phyloP scores from a whole-genome alignment of 2,797 vertebrate species.

The Acropternis orthonyx region DNA sequence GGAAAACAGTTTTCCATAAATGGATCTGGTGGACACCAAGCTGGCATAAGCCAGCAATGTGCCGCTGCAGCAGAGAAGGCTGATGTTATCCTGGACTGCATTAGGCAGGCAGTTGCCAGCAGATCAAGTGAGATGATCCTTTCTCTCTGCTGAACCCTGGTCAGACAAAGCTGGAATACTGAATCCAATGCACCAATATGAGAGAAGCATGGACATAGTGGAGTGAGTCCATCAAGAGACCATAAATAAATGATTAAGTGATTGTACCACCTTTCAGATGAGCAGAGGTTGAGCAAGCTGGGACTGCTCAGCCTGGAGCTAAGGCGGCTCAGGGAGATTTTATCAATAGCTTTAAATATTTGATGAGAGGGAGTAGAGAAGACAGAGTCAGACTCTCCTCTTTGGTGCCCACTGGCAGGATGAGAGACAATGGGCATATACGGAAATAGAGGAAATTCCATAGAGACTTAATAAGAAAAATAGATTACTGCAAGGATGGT shows the following conservation, averaged over 20 bases:
- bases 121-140: neutral
- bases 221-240: rapidly evolving
- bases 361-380: neutral
- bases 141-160: neutral
- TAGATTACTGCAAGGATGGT: neutral
- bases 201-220: neutral
- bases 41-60: neutral
- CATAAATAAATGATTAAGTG: neutral
- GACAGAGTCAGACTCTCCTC: neutral
- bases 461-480: neutral
- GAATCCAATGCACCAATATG: neutral
- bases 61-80: neutral
- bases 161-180: neutral
- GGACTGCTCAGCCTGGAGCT: neutral
- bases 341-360: neutral
- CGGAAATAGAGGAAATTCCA: neutral
- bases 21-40: neutral
- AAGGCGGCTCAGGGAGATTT: neutral
- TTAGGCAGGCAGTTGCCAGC: neutral
- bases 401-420: neutral
- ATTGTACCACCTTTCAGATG: neutral
- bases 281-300: neutral
- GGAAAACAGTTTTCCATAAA: neutral
- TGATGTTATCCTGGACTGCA: neutral
- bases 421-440: neutral